These are phyloP conservation scores for Leptodactylus fuscus DNA, from an alignment of 2,113 vertebrate species.

Conservation along the genomic window DNA sequence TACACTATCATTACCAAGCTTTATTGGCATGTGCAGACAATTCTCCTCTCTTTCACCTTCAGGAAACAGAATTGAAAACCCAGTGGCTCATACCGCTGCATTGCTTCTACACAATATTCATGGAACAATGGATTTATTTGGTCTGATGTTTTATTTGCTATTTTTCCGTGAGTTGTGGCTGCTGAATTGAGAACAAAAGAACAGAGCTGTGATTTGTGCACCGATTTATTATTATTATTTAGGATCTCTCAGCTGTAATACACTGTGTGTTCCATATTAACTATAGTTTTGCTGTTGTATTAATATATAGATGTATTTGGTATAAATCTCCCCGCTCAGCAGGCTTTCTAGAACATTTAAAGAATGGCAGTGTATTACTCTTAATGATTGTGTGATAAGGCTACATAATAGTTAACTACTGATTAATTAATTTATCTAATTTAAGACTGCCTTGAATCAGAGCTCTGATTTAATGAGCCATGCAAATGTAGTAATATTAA, in stretches of 20 bases:
- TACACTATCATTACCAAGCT: neutral
- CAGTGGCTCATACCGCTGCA: neutral
- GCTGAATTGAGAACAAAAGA: neutral
- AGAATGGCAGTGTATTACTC: slow-evolving; percentile 4
- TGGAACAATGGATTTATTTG: neutral
- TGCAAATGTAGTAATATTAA: slow-evolving; percentile 14
- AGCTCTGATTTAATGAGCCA: slow-evolving; percentile 10
- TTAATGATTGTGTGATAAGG: slow-evolving; percentile 31
- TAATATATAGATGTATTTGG: neutral
- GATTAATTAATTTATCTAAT: slow-evolving; percentile 27
- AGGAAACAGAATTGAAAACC: neutral
- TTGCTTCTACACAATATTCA: neutral
- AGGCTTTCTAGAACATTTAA: neutral
- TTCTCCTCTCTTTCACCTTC: neutral
- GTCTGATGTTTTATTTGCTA: neutral
- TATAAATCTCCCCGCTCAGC: neutral
- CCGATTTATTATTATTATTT: neutral
- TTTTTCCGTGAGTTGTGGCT: neutral
- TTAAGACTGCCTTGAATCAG: neutral
- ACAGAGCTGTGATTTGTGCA: neutral
- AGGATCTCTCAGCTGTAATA: neutral
- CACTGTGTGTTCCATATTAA: neutral
- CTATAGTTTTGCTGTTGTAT: neutral
- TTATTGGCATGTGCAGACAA: neutral
- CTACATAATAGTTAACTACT: slow-evolving; percentile 31